Base-by-base conservation (phyloP, 2,797 vertebrate species). In the Thripadectes ignobilis region DNA sequence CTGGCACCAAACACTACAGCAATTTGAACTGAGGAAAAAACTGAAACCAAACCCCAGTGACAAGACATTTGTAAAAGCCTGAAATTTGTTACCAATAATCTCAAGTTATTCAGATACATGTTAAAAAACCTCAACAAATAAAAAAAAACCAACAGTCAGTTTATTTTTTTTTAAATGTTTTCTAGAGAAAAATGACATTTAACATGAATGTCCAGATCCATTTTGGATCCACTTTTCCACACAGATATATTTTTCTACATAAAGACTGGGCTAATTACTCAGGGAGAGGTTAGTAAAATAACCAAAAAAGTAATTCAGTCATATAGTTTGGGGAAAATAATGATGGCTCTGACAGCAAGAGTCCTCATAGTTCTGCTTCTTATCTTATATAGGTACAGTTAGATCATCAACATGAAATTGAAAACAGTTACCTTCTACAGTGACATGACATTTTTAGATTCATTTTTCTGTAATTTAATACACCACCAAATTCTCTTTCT, bases 11-110 rank as follows among this genome's bases (percentile, higher is more conserved):
- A 99, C 63, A 98, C 91, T 88, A 97, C 43, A 41, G 95, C 92
- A 95, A 99, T 92, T 76, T 98, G 98, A 97, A 97, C 98, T 98
- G 97, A 13, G 86, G 43, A 95, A 97, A 96, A 81, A 57, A 45
- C 22, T 27, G 7, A 59, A 84, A 43, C 1, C 13, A 46, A 65
- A 61, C 13, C 30, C 38, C 95, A 87, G 83, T 12, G 78, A 84
- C 29, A 88, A 81, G 30, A 88, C 52, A 76, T 88, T 43, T 75
- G 34, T 67, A 75, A 41, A 91, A 58, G 41, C 3, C 39, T 88
- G 83, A 69, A 30, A 58, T 61, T 46, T 91, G 43, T 68, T 83
- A 48, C 34, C 51, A 61, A 29, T 78, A 48, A 73, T 76, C 14
- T 32, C 30, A 69, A 58, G 41, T 69, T 79, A 51, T 34, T 63